These are phyloP conservation scores for Lasioglossum baleicum DNA, from an alignment of 1,140 invertebrate genomes.

Conservation along the genomic window DNA sequence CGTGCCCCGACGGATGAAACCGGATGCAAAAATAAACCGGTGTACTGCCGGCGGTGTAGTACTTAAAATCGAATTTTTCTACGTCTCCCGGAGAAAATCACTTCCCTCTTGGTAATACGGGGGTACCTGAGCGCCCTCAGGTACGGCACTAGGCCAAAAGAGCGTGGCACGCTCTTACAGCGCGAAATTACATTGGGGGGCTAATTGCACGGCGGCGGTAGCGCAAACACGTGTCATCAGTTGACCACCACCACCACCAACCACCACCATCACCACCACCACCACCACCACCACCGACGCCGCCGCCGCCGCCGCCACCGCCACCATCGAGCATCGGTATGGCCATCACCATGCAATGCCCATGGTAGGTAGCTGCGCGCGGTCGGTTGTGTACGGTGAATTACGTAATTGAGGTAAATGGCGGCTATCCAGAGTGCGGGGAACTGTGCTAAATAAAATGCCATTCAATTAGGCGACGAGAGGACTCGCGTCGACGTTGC, in stretches of 20 bases:
- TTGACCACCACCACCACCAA: slow-evolving; percentile 52
- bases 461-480: slow-evolving; percentile 70
- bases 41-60: background rate
- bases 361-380: slow-evolving; percentile 61
- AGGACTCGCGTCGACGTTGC: slow-evolving; percentile 54
- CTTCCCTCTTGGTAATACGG: slow-evolving; percentile 59
- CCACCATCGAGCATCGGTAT: slow-evolving; percentile 43
- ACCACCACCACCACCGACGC: slow-evolving; percentile 15
- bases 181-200: slow-evolving; percentile 68
- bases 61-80: slow-evolving; percentile 54
- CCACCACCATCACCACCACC: slow-evolving; percentile 11
- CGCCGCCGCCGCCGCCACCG: slow-evolving; percentile 1
- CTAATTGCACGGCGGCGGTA: slow-evolving; percentile 71
- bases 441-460: slow-evolving; percentile 76
- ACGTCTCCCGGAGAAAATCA: slow-evolving; percentile 55
- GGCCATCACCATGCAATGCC: slow-evolving; percentile 59
- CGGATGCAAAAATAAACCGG: slow-evolving; percentile 31
- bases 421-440: slow-evolving; percentile 72
- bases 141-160: slow-evolving; percentile 68
- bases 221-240: slow-evolving; percentile 74
- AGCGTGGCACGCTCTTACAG: slow-evolving; percentile 65
- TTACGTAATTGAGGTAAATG: slow-evolving; percentile 77
- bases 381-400: slow-evolving; percentile 68
- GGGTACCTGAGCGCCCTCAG: slow-evolving; percentile 60
- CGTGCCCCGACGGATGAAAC: slow-evolving; percentile 3